Base-by-base conservation (phyloP, 2,113 vertebrate species). In the Climacteris rufus region DNA sequence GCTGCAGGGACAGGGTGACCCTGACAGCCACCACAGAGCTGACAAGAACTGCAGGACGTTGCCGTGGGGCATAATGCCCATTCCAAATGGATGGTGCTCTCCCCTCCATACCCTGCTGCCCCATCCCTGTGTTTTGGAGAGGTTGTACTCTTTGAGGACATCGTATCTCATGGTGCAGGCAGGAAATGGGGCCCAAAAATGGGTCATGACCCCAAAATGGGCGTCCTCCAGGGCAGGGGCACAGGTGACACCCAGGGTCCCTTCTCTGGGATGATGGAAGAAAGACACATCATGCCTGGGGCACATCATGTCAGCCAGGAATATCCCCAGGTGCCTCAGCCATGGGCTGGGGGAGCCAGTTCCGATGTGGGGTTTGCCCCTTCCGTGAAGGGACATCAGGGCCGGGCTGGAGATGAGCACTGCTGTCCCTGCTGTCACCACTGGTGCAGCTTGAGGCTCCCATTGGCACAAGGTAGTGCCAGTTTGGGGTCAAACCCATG, bases 281-380 rank as follows among this genome's bases (percentile, higher is more conserved):
- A 47, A 63, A 47, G 8, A 5, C 19, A 42, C 47, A 33, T 4
- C 1, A 0, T 16, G 11, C 27, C 56, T 22, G 13, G n/a, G 42
- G 37, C 22, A 20, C 24, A 25, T 37, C 2, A 2, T 1, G 2
- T 31, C 81, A 50, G 22, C 16, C 57, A 31, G 53, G 28, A 7
- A 13, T 19, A 44, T 33, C 17, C 56, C 21, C 0, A 0, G 1
- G 20, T 42, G 44, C 49, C 28, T 66, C 2, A 0, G 5, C 56
- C 0, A 0, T 3, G 50, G 42, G 54, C 3, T 2, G 2, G 20
- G 54, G 35, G 69, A 66, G n/a, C 7, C 2, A 2, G 6, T 3
- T 5, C 47, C 1, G 0, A 23, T 56, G 9, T 64, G 76, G 76
- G 52, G 9, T 45, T 89, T 4, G 0, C 1, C 3, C 8, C 12